These are phyloP conservation scores for Leucania comma DNA, from an alignment of 2,888 invertebrate species.

Conservation along the genomic window DNA sequence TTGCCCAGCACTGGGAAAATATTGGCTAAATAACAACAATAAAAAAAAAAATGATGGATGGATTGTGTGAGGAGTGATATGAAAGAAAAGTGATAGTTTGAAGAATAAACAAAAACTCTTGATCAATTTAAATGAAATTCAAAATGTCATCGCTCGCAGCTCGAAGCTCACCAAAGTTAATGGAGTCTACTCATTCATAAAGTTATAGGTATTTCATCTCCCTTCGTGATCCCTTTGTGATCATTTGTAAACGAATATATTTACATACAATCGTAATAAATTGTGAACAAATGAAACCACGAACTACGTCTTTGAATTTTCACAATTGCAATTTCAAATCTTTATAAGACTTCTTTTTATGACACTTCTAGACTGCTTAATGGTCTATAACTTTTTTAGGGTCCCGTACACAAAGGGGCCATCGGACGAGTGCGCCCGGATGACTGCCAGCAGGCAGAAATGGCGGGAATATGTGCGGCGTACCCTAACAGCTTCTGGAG, in stretches of 20 bases:
- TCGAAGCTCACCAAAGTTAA: slow-evolving; percentile 32
- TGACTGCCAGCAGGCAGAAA: too few species aligned
- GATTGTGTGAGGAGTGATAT: too few species aligned
- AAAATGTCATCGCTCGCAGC: slow-evolving; percentile 49
- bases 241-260: slow-evolving; percentile 63
- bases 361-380: slow-evolving; percentile 30
- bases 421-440: too few species aligned
- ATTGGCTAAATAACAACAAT: too few species aligned
- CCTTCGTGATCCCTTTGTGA: slow-evolving; percentile 59
- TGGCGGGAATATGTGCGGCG: too few species aligned
- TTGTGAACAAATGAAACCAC: slow-evolving; percentile 28
- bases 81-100: too few species aligned
- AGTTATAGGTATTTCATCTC: slow-evolving; percentile 50
- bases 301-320: slow-evolving; percentile 46
- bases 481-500: too few species aligned
- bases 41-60: too few species aligned
- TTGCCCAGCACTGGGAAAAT: too few species aligned
- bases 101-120: slow-evolving; percentile 11
- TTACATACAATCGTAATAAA: slow-evolving; percentile 61
- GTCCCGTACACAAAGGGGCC: too few species aligned
- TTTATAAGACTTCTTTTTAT: slow-evolving; percentile 46
- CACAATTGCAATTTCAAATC: slow-evolving; percentile 60
- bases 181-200: slow-evolving; percentile 41
- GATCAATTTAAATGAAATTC: slow-evolving; percentile 60
- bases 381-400: slow-evolving; percentile 22